These are phyloP conservation scores for Scartelaos histophorus DNA, from an alignment of 2,113 vertebrate species.

Conservation along the genomic window DNA sequence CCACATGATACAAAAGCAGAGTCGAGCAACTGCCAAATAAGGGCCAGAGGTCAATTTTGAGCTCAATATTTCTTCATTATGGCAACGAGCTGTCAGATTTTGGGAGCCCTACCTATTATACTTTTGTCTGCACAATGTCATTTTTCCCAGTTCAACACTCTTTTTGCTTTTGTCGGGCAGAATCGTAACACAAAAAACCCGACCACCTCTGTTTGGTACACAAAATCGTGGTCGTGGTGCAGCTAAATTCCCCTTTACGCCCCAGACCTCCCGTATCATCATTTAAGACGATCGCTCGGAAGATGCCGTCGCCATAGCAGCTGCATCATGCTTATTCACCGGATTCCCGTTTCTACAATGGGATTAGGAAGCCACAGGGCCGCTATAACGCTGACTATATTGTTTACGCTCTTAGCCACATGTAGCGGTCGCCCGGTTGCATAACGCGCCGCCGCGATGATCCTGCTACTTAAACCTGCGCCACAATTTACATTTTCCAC, in stretches of 20 bases:
- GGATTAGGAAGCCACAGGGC: conserved; percentile 15
- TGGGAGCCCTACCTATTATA: no score
- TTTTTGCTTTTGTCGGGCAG: no score
- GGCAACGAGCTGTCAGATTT: no score
- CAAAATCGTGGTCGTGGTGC: conserved; percentile 10
- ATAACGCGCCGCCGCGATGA: conserved; percentile 1
- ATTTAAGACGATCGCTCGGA: conserved; percentile 56
- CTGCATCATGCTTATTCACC: conserved; percentile 14
- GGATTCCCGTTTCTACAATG: not conserved
- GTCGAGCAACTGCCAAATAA: no score
- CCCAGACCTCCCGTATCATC: conserved; percentile 34
- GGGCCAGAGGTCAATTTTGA: no score
- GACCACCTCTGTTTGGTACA: not conserved
- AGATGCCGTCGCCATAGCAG: conserved; percentile 31
- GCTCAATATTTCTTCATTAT: no score
- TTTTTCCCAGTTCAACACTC: no score
- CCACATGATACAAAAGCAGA: no score
- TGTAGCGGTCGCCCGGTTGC: conserved; percentile 22
- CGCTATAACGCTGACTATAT: conserved; percentile 21
- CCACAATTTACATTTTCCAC: conserved; percentile 25
- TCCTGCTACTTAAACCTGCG: not conserved
- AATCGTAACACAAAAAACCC: not conserved
- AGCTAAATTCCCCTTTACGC: conserved; percentile 27
- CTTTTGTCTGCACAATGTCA: no score
- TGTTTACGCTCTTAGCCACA: conserved; percentile 10